Conservation (phyloP, 2,888 invertebrate species). For the Troglohyphantes excavatus region DNA sequence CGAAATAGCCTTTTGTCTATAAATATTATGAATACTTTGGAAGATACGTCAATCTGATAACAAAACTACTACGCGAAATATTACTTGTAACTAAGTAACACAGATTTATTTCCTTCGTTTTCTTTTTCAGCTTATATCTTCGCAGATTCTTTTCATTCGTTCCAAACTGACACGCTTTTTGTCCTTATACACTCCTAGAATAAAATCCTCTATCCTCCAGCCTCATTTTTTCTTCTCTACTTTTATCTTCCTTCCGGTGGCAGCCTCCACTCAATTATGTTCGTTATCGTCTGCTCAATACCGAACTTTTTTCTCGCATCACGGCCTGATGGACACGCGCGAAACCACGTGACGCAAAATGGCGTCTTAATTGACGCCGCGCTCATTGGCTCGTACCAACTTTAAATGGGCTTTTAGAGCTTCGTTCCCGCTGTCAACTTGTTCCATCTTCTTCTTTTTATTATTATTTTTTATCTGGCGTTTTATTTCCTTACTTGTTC, state of each 20-base stretch:
- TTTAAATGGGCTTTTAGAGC: slow-evolving; percentile 76
- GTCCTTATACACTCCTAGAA: slow-evolving; percentile 19
- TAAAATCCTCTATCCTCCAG: slow-evolving; percentile 3
- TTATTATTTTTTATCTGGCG: slow-evolving; percentile 19
- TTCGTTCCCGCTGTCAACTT: slow-evolving; percentile 63
- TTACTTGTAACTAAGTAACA: background rate
- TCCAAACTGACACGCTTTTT: slow-evolving; percentile 21
- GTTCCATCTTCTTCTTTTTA: slow-evolving; percentile 14
- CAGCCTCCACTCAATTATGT: slow-evolving; percentile 47
- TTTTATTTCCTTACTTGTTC: slow-evolving; percentile 43
- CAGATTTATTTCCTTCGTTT: background rate
- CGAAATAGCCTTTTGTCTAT: too few relatives aligned
- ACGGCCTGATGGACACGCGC: slow-evolving; percentile 61
- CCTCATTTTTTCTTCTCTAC: background rate
- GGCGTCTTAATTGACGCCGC: slow-evolving; percentile 73
- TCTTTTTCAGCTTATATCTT: background rate
- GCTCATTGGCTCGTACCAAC: slow-evolving; percentile 70
- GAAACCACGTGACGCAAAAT: slow-evolving; percentile 59
- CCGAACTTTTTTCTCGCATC: slow-evolving; percentile 44
- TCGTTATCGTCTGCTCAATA: slow-evolving; percentile 45
- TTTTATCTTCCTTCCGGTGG: slow-evolving; percentile 32
- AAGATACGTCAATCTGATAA: too few relatives aligned
- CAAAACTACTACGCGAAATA: too few relatives aligned
- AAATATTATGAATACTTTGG: too few relatives aligned
- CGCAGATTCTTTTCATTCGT: background rate